Evolutionary conservation across 92 coral and sea anemone species (phyloP), one percentile per base, ranked within the genome.

Genomic region (Montipora capitata): DNA sequence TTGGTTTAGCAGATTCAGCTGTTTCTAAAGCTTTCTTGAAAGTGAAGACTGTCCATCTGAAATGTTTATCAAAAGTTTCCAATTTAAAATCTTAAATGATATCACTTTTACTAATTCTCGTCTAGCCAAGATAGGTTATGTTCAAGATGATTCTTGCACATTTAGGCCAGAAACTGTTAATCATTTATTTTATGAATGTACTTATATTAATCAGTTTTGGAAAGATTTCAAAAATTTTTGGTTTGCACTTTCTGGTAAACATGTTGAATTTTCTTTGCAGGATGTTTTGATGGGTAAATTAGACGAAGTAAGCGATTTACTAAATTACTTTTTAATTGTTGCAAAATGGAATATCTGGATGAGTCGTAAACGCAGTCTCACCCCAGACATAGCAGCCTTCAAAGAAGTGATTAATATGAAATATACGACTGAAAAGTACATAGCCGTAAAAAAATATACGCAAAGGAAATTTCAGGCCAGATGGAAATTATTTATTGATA

Each of bases 211-310:
- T 15, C 14, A 27, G 13, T 71, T 39, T 38, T 71, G 56, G 49
- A 38, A 40, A 4, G 49, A 40, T 4, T 71, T 71, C 20, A 11
- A 71, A 71, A 71, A 71, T 71, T 1, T 45, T 68, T 68, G 0
- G 74, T 68, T 68, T 68, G 74, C 44, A 18, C 74, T 40, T 68
- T 68, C 74, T 68, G 74, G 44, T 18, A 38, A 68, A 68, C 74
- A 68, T 68, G 42, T 68, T 68, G 74, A 68, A 68, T 14, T 68
- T 68, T 68, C 74, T 16, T 68, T 68, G 74, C 74, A 0, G 74
- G 74, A 68, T 68, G 74, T 68, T 68, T 68, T 68, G 74, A 68
- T 68, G 1, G 74, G 74, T 38, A 68, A 68, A 20, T 68, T 40
- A 68, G 38, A 18, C 38, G 44, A 40, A 68, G 16, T 20, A 68